phyloP scores from a whole-genome alignment of 2,113 vertebrate genomes.

The Xiphophorus hellerii region DNA sequence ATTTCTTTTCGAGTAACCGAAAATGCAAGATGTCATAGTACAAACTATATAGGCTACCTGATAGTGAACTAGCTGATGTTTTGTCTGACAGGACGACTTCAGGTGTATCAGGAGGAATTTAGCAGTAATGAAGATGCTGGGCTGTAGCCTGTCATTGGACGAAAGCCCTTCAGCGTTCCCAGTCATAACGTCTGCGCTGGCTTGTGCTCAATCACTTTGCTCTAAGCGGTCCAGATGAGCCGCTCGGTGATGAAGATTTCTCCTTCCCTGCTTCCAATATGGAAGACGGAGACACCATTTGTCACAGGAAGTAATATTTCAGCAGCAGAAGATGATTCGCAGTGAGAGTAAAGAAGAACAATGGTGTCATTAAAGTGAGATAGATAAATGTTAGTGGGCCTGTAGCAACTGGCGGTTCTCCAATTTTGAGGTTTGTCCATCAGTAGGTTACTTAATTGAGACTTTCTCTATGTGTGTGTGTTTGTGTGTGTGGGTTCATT shows the following conservation, averaged over 20 bases:
- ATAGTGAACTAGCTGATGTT: too few species aligned
- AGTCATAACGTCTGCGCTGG: constrained; percentile 36
- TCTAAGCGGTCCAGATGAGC: constrained; percentile 23
- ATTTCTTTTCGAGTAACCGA: too few species aligned
- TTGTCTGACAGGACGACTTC: background rate
- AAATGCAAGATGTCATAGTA: too few species aligned
- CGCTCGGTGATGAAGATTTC: constrained; percentile 37
- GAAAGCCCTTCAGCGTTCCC: constrained; percentile 13
- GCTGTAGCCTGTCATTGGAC: constrained; percentile 2
- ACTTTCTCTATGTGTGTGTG: too few species aligned
- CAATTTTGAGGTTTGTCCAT: too few species aligned
- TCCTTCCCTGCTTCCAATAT: constrained; percentile 19
- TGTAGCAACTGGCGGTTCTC: background rate
- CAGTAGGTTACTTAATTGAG: too few species aligned
- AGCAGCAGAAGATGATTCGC: constrained; percentile 2
- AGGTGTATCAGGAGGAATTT: background rate
- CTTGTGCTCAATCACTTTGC: constrained; percentile 35
- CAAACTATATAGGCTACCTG: too few species aligned
- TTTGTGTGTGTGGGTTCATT: too few species aligned
- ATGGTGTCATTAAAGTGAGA: background rate
- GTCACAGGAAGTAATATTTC: constrained; percentile 19
- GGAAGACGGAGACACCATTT: constrained; percentile 6
- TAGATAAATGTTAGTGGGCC: background rate
- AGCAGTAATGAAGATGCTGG: constrained; percentile 1
- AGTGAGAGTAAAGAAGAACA: constrained; percentile 16